These are phyloP conservation scores for Diorhabda carinulata DNA, from an alignment of 1,140 invertebrate species.

Conservation along the genomic window DNA sequence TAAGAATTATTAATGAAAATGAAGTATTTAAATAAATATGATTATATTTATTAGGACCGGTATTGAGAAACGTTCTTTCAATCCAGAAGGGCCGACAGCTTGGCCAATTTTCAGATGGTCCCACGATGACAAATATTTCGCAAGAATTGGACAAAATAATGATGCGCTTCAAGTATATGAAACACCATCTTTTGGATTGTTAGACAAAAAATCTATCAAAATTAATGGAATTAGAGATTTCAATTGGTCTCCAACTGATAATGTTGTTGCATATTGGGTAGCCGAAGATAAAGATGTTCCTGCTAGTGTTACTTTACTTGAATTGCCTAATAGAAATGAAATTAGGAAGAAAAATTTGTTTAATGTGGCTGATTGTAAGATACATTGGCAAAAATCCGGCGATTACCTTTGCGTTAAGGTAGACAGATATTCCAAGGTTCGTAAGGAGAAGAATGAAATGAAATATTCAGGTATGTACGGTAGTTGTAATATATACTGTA, in stretches of 20 bases:
- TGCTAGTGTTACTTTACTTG: constrained; percentile 76
- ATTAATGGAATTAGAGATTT: constrained; percentile 90
- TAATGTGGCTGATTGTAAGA: constrained; percentile 96
- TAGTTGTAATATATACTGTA: background rate
- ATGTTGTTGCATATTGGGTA: constrained; percentile 97
- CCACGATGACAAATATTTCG: constrained; percentile 95
- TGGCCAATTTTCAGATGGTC: constrained; percentile 98
- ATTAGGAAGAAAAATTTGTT: constrained; percentile 96
- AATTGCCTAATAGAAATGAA: constrained; percentile 84
- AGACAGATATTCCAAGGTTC: constrained; percentile 92
- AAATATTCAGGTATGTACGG: constrained; percentile 97
- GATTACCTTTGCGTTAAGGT: constrained; percentile 98
- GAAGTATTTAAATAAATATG: background rate
- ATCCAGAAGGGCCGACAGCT: constrained; percentile 73
- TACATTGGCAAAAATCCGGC: constrained; percentile 98
- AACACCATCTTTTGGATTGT: constrained; percentile 86
- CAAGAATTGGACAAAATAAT: constrained; percentile 66
- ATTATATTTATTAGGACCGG: constrained; percentile 58
- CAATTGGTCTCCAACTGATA: constrained; percentile 96
- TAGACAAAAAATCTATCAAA: constrained; percentile 94
- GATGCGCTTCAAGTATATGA: constrained; percentile 92
- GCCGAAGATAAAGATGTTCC: constrained; percentile 93
- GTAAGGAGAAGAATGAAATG: constrained; percentile 82
- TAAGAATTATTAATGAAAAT: constrained; percentile 31
- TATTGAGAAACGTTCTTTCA: constrained; percentile 88